phyloP scores from a whole-genome alignment of 2,888 invertebrate genomes.

The Pocota personata region DNA sequence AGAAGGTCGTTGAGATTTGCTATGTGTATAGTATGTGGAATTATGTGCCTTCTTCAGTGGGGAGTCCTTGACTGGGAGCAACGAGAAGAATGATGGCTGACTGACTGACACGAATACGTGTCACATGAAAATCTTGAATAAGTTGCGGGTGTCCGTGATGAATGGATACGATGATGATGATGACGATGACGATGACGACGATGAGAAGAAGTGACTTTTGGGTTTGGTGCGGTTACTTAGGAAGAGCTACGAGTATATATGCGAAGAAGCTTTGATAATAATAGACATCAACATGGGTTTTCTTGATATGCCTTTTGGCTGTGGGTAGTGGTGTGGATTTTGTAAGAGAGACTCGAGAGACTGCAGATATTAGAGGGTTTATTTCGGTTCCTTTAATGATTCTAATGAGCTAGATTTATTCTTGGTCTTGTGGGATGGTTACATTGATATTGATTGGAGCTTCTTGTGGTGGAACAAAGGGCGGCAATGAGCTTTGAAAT shows the following conservation, averaged over 20 bases:
- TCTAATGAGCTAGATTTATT: constrained; percentile 35
- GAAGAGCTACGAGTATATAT: neutral
- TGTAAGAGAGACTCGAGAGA: too few species aligned
- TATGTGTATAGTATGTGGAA: neutral
- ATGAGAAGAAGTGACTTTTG: constrained; percentile 21
- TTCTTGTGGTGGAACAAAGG: neutral
- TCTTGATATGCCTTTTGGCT: neutral
- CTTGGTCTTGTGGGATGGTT: neutral
- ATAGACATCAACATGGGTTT: constrained; percentile 39
- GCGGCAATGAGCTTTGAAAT: neutral
- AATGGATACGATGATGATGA: constrained; percentile 17
- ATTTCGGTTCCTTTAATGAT: neutral
- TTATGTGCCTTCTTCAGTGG: neutral
- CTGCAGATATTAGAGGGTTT: neutral
- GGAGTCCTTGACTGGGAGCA: too few species aligned
- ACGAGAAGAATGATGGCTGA: too few species aligned
- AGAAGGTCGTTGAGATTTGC: neutral
- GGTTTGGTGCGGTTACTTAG: constrained; percentile 25
- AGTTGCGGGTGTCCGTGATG: constrained; percentile 53
- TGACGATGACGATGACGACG: constrained; percentile 14
- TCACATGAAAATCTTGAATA: constrained; percentile 63
- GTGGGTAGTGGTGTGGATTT: neutral
- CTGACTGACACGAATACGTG: constrained; percentile 64
- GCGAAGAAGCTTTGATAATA: constrained; percentile 6
- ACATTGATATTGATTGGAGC: constrained; percentile 7